A percentile compares a stretch with the other conserved stretches of the same genome.
phyloP scores from a whole-genome alignment of 2,888 invertebrate species.

The Thysanoteuthis rhombus region DNA sequence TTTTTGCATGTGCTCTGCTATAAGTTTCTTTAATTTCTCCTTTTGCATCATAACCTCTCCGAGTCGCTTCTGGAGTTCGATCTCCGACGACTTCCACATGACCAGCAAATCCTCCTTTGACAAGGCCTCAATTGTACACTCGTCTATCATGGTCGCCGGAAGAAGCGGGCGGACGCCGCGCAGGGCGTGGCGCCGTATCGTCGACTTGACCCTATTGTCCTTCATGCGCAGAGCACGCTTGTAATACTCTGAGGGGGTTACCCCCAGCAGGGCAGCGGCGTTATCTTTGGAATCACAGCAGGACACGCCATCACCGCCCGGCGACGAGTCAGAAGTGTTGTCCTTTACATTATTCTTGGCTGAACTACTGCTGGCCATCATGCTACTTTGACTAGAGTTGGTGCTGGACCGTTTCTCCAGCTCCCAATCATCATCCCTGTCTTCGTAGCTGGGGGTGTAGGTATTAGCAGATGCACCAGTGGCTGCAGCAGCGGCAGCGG shows the following conservation, averaged over 20 bases:
- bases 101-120: conserved; percentile 81
- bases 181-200: conserved; percentile 53
- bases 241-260: conserved; percentile 39
- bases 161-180: conserved; percentile 46
- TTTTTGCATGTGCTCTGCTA: conserved; percentile 40
- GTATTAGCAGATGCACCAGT: background rate
- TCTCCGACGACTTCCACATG: conserved; percentile 82
- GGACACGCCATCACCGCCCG: background rate
- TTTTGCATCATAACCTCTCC: conserved; percentile 77
- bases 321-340: background rate
- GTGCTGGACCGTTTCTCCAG: conserved; percentile 1
- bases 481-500: background rate
- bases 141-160: conserved; percentile 47
- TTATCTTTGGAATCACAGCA: conserved; percentile 13
- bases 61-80: conserved; percentile 78
- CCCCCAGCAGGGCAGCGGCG: conserved; percentile 18
- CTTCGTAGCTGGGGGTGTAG: background rate
- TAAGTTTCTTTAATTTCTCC: conserved; percentile 39
- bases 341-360: background rate
- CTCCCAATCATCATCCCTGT: background rate
- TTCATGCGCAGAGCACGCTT: conserved; percentile 42
- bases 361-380: background rate
- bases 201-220: conserved; percentile 57
- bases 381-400: conserved; percentile 16
- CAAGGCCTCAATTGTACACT: conserved; percentile 69